Percentiles rank a stretch among this genome's conserved stretches.
Evolutionary conservation across 2,888 invertebrate species (phyloP).

Genomic region (Baronia brevicornis): DNA sequence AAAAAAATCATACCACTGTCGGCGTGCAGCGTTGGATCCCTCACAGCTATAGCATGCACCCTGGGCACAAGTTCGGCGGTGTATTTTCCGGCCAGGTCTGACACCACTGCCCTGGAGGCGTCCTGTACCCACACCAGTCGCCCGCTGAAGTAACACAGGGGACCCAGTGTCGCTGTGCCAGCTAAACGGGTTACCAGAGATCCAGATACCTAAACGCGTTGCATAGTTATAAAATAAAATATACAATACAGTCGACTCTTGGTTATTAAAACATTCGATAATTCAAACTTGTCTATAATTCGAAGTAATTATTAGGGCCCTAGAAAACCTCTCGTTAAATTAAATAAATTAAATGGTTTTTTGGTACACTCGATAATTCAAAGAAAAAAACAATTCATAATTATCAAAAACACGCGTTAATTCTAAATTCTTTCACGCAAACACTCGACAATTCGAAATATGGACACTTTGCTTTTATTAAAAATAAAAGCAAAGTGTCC

Average conservation of each 20-base stretch:
- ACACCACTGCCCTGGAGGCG: slow-evolving; percentile 82
- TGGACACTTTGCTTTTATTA: neutral
- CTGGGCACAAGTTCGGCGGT: slow-evolving; percentile 80
- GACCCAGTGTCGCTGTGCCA: slow-evolving; percentile 77
- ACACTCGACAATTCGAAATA: too few relatives aligned
- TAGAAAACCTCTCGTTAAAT: too few relatives aligned
- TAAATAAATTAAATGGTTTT: neutral
- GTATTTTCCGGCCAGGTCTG: slow-evolving; percentile 84
- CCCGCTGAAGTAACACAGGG: slow-evolving; percentile 86
- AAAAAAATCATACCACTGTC: slow-evolving; percentile 76
- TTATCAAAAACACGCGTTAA: too few relatives aligned
- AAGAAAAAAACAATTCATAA: too few relatives aligned
- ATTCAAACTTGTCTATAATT: too few relatives aligned
- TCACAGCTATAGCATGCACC: slow-evolving; percentile 81
- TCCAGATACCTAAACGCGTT: slow-evolving; percentile 42
- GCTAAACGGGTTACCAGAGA: slow-evolving; percentile 52
- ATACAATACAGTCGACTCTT: too few relatives aligned
- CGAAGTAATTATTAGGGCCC: too few relatives aligned
- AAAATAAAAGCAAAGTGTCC: neutral
- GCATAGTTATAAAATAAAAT: neutral
- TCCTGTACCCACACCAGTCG: slow-evolving; percentile 90
- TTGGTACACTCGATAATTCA: too few relatives aligned
- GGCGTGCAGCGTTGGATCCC: slow-evolving; percentile 80
- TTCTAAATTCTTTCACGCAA: too few relatives aligned
- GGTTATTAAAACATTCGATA: too few relatives aligned